Conservation (phyloP, 2,797 vertebrate genomes). For the Xenops minutus region DNA sequence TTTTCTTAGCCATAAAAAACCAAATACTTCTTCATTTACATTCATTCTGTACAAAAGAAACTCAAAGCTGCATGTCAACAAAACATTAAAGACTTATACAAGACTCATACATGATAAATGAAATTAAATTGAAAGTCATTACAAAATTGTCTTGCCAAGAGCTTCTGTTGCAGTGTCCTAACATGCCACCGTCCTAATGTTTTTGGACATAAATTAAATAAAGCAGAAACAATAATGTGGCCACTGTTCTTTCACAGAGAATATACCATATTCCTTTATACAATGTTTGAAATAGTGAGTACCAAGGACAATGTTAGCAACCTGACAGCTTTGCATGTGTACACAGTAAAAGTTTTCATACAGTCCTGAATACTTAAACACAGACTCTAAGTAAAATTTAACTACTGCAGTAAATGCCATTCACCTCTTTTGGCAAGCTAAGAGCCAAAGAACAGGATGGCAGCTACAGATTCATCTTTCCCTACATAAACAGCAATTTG, state of each 20-base stretch:
- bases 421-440: not conserved
- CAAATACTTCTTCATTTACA: conserved; percentile 2
- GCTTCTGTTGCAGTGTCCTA: not conserved
- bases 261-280: not conserved
- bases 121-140: not conserved
- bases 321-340: not conserved
- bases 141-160: not conserved
- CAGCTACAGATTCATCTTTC: not conserved
- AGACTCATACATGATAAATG: not conserved
- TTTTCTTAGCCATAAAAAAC: not conserved
- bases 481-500: not conserved
- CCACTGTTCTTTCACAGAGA: not conserved
- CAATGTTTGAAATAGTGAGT: not conserved
- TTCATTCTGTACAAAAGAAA: not conserved
- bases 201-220: not conserved
- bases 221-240: not conserved
- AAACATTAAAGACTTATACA: not conserved
- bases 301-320: not conserved
- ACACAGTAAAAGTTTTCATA: not conserved
- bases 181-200: not conserved
- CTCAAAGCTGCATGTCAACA: not conserved
- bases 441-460: not conserved
- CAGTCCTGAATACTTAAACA: not conserved
- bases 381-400: not conserved
- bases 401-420: not conserved